Base-by-base conservation (phyloP, 2,113 vertebrate genomes). In the Typhlomys cinereus region DNA sequence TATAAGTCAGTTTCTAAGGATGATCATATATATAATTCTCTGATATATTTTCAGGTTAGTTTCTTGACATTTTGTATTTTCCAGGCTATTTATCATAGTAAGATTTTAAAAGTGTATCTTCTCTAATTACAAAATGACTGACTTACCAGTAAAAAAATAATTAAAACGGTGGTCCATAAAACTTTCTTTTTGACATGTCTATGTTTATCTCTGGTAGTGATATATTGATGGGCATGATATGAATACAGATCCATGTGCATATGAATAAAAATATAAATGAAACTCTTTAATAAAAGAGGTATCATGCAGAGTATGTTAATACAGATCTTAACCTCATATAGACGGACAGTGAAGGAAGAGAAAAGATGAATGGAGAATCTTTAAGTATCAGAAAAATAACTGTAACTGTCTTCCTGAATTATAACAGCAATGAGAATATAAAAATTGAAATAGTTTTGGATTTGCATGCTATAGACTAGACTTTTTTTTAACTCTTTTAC, bases 91-190 rank as follows among this genome's bases (percentile, higher is more conserved):
- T 93, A 83, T 70, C 9, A 91, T 89, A 36, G 59, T 82, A 85
- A 78, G 31, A 78, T 64, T 64, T 83, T 39, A 66, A 95, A 96
- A 80, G 87, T 90, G 66, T 34, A 80, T 12, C 15, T 36, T 31
- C 73, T 89, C 39, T 85, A n/a, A 81, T 93, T 91, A 91, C 7
- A 94, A 91, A 93, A 75, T 92, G 57, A 95, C 54, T 87, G n/a
- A n/a, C n/a, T n/a, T n/a, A n/a, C n/a, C n/a, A n/a, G n/a, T 94
- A 93, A 87, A 89, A 11, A 9, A 46, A 84, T 4, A 66, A 27
- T 92, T 94, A 76, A 48, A 88, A 39, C 20, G 29, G 74, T 48
- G 75, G 41, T 50, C 12, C 18, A 61, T 48, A 92, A 66, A n/a
- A 57, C 91, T 92, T 88, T 84, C 50, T 90, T 90, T 69, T 48